Conservation (phyloP, 2,113 vertebrate species). For the Tinamus guttatus region DNA sequence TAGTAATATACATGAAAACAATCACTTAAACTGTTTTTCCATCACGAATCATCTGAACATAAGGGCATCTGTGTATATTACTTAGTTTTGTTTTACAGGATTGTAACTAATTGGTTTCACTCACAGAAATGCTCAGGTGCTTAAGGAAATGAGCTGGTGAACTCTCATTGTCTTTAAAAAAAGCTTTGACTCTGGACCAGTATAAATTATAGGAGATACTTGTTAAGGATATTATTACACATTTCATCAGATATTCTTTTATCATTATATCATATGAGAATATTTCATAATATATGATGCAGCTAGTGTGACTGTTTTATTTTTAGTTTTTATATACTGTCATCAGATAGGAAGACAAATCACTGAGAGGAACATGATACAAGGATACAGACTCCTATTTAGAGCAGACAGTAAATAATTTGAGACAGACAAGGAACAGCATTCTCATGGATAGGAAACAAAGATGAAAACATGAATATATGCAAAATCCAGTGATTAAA, state of each 20-base stretch:
- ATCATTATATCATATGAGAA: background rate
- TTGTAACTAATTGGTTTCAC: background rate
- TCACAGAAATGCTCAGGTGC: background rate
- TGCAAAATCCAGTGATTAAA: background rate
- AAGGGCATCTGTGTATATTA: background rate
- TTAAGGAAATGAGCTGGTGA: background rate
- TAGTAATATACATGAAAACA: background rate
- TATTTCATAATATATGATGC: background rate
- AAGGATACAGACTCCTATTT: background rate
- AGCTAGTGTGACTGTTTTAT: background rate
- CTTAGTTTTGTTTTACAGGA: background rate
- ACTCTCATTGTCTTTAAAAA: background rate
- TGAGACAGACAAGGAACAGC: background rate
- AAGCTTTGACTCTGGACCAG: background rate
- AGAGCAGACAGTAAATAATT: background rate
- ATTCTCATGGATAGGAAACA: background rate
- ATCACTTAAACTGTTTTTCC: background rate
- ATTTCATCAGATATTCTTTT: background rate
- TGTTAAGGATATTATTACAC: background rate
- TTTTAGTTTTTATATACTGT: background rate
- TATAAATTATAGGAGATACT: background rate
- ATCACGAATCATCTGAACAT: background rate
- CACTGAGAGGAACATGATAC: slow-evolving; percentile 7
- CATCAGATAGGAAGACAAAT: background rate
- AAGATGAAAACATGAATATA: background rate